Evolutionary conservation across 2,888 invertebrate genomes (phyloP).

Genomic region (Tanytarsus gracilentus): DNA sequence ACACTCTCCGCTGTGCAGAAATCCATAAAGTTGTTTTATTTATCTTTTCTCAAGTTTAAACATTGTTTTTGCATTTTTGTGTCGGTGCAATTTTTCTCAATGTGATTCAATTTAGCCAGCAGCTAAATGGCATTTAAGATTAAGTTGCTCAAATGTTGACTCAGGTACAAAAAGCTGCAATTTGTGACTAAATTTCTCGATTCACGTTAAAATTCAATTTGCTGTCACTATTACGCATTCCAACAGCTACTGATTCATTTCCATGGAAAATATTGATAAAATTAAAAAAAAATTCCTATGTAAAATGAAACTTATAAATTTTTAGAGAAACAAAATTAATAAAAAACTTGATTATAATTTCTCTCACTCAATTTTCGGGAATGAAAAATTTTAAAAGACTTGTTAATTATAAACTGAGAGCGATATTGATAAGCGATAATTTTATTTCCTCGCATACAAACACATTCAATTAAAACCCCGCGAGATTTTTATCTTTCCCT

Average conservation of each 20-base stretch:
- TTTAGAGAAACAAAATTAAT: too few species aligned
- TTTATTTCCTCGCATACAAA: too few species aligned
- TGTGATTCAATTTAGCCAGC: background rate
- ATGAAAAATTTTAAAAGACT: too few species aligned
- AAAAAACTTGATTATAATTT: too few species aligned
- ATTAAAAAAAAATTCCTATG: background rate
- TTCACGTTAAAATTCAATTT: background rate
- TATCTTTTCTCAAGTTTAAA: background rate
- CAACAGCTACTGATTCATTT: background rate
- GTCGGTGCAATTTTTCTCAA: background rate
- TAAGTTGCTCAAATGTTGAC: too few species aligned
- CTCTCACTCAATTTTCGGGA: too few species aligned
- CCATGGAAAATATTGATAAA: background rate
- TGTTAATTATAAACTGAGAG: too few species aligned
- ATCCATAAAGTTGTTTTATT: background rate
- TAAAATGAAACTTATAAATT: background rate
- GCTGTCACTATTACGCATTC: slow-evolving; percentile 9
- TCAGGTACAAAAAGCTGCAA: background rate
- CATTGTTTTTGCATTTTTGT: background rate
- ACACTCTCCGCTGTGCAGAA: background rate
- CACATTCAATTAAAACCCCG: too few species aligned
- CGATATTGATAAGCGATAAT: too few species aligned
- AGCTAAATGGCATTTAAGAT: background rate
- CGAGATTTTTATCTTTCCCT: too few species aligned
- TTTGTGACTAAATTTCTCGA: background rate